Base-by-base conservation (phyloP, 2,797 vertebrate species). In the Danio kyathit region DNA sequence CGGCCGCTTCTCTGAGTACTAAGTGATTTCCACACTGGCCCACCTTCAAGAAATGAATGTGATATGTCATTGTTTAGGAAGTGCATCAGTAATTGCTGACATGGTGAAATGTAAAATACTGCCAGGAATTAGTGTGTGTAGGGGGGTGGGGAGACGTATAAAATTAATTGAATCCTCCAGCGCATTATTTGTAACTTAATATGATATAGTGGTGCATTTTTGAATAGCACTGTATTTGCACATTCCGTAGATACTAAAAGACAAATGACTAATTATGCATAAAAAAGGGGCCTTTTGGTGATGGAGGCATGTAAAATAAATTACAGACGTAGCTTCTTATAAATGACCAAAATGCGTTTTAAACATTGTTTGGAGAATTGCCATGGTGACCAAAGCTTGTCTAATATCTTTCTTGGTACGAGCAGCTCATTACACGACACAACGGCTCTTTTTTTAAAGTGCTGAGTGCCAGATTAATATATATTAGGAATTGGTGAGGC, bases 321-420 rank as follows among this genome's bases (percentile, higher is more conserved):
- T 94, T 92, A 93, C 88, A 89, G 87, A 73, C 87, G 5, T 13
- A 87, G 89, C 89, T 92, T 91, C 91, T 92, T 91, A 92, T 93
- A 91, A 92, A 92, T 92, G 85, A 89, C 86, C 85, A 89, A 92
- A 29, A 88, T 88, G 85, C 54, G 85, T 82, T 92, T 92, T 91
- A 92, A 90, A 92, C 87, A 90, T 88, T 89, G 90, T 92, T 94
- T 92, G 90, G 92, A 91, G 89, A 90, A 96, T 96, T 96, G 95
- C 94, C 94, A 96, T 91, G 93, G 94, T 88, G 94, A 97, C 89
- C 90, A 90, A 89, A 88, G 91, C 90, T 92, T 93, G 95, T 95
- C 95, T 96, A 93, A 94, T 94, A 93, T 95, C 95, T 94, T 95
- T 94, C 95, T 93, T 91, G 38, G 56, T 92, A 87, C 76, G 84